Percentiles rank a stretch among this genome's conserved stretches.
These are phyloP conservation scores for Rhinatrema bivittatum DNA, from an alignment of 2,797 vertebrate species.

Conservation along the genomic window DNA sequence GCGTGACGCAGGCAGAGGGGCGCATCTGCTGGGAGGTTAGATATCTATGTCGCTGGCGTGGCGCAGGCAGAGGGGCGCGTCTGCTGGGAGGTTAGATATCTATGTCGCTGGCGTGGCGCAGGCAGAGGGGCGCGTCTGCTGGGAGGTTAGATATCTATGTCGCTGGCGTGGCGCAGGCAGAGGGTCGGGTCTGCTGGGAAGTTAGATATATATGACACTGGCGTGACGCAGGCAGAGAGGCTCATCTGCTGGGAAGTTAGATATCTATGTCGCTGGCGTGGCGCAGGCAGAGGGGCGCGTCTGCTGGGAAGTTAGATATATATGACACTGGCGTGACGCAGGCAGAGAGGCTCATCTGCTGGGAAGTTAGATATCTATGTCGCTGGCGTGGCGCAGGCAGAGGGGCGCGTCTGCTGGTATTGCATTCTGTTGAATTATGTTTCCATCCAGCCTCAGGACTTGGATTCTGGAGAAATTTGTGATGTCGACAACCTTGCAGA, in stretches of 20 bases:
- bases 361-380: constrained; percentile 82
- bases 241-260: constrained; percentile 71
- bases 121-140: constrained; percentile 68
- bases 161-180: constrained; percentile 75
- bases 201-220: constrained; percentile 72
- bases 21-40: constrained; percentile 71
- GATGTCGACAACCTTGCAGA: constrained; percentile 79
- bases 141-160: constrained; percentile 82
- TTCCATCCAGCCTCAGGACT: constrained; percentile 86
- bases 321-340: constrained; percentile 73
- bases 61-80: constrained; percentile 77
- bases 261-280: constrained; percentile 73
- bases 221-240: constrained; percentile 78
- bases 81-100: constrained; percentile 76
- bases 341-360: constrained; percentile 68
- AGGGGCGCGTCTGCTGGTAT: constrained; percentile 70
- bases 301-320: constrained; percentile 76
- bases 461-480: constrained; percentile 84
- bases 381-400: constrained; percentile 75
- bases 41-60: constrained; percentile 73
- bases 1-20: constrained; percentile 78
- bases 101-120: constrained; percentile 73
- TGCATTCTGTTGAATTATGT: constrained; percentile 68
- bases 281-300: constrained; percentile 77
- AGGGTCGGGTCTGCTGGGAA: constrained; percentile 69